A percentile compares a stretch with the other conserved stretches of the same genome.
Conservation (phyloP, 2,113 vertebrate species). For the Heterochromis multidens region DNA sequence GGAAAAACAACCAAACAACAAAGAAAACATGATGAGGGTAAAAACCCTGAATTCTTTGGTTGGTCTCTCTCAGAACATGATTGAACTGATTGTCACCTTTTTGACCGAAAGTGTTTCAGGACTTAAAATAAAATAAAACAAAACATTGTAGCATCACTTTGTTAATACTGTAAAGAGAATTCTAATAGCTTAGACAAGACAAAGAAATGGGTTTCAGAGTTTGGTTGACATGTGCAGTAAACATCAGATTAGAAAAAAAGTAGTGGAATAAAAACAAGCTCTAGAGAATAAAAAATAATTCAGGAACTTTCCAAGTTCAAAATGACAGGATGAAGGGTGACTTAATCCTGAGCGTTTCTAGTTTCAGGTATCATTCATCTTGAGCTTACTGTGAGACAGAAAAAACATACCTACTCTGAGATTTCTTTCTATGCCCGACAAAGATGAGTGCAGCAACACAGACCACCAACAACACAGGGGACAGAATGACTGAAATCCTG, state of each 20-base stretch:
- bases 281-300: background rate
- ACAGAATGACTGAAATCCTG: background rate
- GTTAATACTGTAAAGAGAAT: background rate
- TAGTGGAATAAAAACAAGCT: background rate
- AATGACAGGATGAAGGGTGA: background rate
- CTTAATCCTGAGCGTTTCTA: background rate
- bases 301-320: background rate
- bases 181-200: background rate
- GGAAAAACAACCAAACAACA: no score
- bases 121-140: background rate
- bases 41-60: no score
- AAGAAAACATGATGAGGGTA: no score
- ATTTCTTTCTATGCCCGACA: fast-evolving
- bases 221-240: background rate
- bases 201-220: background rate
- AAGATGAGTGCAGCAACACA: fast-evolving
- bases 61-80: no score
- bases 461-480: fast-evolving
- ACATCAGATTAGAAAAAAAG: background rate
- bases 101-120: background rate
- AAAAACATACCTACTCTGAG: background rate
- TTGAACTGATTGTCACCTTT: background rate
- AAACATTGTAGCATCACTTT: background rate
- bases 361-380: background rate
- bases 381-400: background rate